phyloP scores from a whole-genome alignment of 2,888 invertebrate genomes.

The Cordylochernes scorpioides region DNA sequence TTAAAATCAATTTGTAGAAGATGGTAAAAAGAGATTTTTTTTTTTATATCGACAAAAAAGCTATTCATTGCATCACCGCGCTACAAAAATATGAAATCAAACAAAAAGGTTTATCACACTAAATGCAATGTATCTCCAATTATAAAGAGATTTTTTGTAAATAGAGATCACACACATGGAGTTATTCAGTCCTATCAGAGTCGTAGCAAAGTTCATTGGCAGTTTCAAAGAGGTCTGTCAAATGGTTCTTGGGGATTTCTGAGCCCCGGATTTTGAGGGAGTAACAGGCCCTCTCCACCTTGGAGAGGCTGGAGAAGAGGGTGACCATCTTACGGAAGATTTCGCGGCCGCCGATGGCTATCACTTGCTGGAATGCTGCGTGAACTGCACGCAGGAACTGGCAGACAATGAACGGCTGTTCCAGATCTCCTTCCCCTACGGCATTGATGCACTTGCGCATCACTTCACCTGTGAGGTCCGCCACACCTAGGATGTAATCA shows the following conservation, averaged over 20 bases:
- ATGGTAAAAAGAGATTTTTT: too few species aligned
- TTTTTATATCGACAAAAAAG: too few species aligned
- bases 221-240: conserved; percentile 26
- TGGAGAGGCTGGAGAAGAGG: conserved; percentile 43
- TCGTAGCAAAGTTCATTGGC: too few species aligned
- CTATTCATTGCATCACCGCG: too few species aligned
- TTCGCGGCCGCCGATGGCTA: conserved; percentile 31
- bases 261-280: conserved; percentile 48
- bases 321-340: conserved; percentile 40
- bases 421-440: conserved; percentile 43
- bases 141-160: too few species aligned
- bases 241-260: conserved; percentile 44
- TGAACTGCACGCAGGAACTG: conserved; percentile 35
- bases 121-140: too few species aligned
- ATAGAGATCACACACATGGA: too few species aligned
- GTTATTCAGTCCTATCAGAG: too few species aligned
- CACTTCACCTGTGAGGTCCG: conserved; percentile 63
- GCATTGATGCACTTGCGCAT: conserved; percentile 68
- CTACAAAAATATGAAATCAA: too few species aligned
- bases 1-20: too few species aligned
- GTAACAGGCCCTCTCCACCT: conserved; percentile 60
- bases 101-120: too few species aligned
- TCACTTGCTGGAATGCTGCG: conserved; percentile 28
- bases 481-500: conserved; percentile 46
- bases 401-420: conserved; percentile 35